Base-by-base conservation (phyloP, 2,888 invertebrate species). In the Hofmannophila pseudospretella region DNA sequence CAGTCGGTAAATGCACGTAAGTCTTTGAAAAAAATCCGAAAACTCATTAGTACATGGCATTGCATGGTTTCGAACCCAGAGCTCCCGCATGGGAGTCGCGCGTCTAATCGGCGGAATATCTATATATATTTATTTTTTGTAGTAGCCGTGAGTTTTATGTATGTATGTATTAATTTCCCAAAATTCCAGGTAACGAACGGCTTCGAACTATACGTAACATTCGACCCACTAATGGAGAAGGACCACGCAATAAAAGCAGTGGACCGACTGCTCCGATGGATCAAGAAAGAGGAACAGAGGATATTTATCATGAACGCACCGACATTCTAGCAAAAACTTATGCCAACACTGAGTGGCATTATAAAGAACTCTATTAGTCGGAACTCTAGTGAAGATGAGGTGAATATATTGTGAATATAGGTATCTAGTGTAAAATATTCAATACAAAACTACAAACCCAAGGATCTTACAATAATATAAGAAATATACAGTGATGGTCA, bases 181-280 rank as follows among this genome's bases (percentile, higher is more conserved):
- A 20, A 20, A 7, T 79, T 79, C 7, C 78, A 94, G 94, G 90
- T 94, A 30, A 97, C 97, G 8, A 90, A 93, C 39, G 95, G 94
- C 11, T 98, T 98, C 71, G 98, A 98, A 74, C 78, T 99, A 26
- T 98, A 97, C 73, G 95, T 95, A 3, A 93, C 96, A 1, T 96
- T 98, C 63, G 97, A 97, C 58, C 95, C 98, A 0, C 79, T 97
- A 14, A 92, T 96, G 49, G 96, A 96, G 38, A 97, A 96, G 67
- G 90, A 91, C 14, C 90, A 91, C 49, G 95, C 96, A 0, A 96
- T 97, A 38, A 91, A 92, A 59, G 92, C 95, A 32, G 94, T 98
- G 7, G 95, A 96, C 65, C 95, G 94, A 68, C 88, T 99, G 1
- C 89, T 98, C 7, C 92, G 94, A 58, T 98, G 97, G 97, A 95